phyloP scores from a whole-genome alignment of 2,888 invertebrate genomes.

The Megamerina dolium region DNA sequence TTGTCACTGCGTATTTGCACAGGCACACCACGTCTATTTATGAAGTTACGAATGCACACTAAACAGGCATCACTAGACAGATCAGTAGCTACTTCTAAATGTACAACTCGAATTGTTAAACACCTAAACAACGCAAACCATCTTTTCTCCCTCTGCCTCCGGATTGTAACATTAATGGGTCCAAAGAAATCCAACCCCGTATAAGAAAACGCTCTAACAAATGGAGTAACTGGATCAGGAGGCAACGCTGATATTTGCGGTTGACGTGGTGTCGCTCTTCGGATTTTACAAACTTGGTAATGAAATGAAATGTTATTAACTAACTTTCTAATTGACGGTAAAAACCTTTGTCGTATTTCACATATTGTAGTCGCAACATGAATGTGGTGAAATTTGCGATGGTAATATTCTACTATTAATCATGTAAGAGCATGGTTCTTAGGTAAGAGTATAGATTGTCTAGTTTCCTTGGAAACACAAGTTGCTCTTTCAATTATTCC shows the following conservation, averaged over 20 bases:
- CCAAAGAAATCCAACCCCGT: not conserved
- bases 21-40: constrained; percentile 2
- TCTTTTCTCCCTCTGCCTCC: not conserved
- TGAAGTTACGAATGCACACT: constrained; percentile 1
- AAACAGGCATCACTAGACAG: constrained; percentile 3
- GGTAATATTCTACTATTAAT: constrained; percentile 3
- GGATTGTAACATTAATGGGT: constrained; percentile 3
- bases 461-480: not conserved
- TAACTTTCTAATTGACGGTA: constrained; percentile 8
- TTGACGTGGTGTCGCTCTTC: not conserved
- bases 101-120: constrained; percentile 5
- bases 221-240: not conserved
- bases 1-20: constrained; percentile 1
- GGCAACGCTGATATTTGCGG: not conserved
- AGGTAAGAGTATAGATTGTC: constrained; percentile 11
- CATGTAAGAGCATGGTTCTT: constrained; percentile 2
- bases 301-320: constrained; percentile 1
- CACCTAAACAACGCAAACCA: not conserved
- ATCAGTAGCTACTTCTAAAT: constrained; percentile 3
- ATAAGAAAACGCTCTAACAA: constrained; percentile 1
- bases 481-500: constrained; percentile 5
- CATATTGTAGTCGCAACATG: constrained; percentile 3
- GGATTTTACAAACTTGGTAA: not conserved
- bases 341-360: constrained; percentile 12
- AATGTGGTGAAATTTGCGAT: constrained; percentile 6